Percentiles rank a stretch among this genome's conserved stretches.
These are phyloP conservation scores for Lysandra bellargus DNA, from an alignment of 2,888 invertebrate genomes.

Conservation along the genomic window DNA sequence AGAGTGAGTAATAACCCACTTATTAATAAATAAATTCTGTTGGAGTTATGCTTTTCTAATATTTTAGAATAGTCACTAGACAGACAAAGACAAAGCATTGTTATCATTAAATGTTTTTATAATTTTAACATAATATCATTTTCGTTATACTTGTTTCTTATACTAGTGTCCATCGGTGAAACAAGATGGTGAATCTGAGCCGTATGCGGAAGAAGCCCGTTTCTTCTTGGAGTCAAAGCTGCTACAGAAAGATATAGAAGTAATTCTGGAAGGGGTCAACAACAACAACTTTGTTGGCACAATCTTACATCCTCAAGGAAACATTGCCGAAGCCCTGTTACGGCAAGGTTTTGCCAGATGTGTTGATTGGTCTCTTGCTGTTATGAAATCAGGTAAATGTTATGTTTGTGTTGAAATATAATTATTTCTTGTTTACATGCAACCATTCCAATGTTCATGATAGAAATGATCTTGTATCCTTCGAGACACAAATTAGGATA, in stretches of 20 bases:
- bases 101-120: too few species aligned
- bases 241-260: constrained; percentile 93
- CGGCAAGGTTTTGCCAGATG: constrained; percentile 96
- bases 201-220: constrained; percentile 92
- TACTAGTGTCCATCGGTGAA: constrained; percentile 88
- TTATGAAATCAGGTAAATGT: constrained; percentile 68
- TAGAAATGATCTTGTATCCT: neutral
- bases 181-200: constrained; percentile 85
- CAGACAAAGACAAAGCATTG: too few species aligned
- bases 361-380: constrained; percentile 73
- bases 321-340: constrained; percentile 95
- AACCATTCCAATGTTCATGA: too few species aligned
- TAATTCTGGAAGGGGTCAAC: constrained; percentile 94
- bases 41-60: too few species aligned
- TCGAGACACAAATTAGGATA: neutral
- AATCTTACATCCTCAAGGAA: constrained; percentile 93
- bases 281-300: constrained; percentile 97
- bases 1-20: constrained; percentile 74
- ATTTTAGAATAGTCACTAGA: neutral
- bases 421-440: too few species aligned
- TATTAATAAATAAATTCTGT: neutral
- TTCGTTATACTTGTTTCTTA: constrained; percentile 37
- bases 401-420: neutral
- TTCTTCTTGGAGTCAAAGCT: constrained; percentile 95
- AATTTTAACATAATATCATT: too few species aligned